A percentile compares a stretch with the other conserved stretches of the same genome.
Conservation (phyloP, 2,888 invertebrate genomes). For the Podotricha telesiphe region DNA sequence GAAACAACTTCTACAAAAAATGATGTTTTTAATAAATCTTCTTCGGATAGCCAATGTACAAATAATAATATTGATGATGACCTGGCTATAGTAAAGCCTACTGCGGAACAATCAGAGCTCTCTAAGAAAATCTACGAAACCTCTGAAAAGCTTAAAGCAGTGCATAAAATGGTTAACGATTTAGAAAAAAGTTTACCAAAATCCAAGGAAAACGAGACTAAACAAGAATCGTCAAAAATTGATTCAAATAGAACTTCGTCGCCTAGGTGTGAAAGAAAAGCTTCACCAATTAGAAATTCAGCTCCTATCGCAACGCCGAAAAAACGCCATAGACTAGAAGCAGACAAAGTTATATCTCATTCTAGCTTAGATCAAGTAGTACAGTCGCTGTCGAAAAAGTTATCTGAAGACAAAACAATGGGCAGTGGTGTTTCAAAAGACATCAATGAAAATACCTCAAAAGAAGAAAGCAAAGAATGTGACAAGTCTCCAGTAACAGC, state of each 20-base stretch:
- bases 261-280: constrained; percentile 69
- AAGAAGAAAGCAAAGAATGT: constrained; percentile 59
- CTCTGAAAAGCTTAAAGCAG: constrained; percentile 78
- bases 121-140: constrained; percentile 80
- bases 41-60: constrained; percentile 53
- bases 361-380: constrained; percentile 77
- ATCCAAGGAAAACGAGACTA: constrained; percentile 65
- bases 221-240: constrained; percentile 61
- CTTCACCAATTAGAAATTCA: constrained; percentile 66
- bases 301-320: constrained; percentile 87
- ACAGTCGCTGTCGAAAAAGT: constrained; percentile 76
- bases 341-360: constrained; percentile 73
- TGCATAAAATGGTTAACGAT: constrained; percentile 77
- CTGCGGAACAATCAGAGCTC: constrained; percentile 73
- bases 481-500: constrained; percentile 51
- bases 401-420: constrained; percentile 70
- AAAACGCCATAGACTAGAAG: constrained; percentile 88
- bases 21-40: constrained; percentile 47
- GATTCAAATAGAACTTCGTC: constrained; percentile 65
- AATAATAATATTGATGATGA: constrained; percentile 63
- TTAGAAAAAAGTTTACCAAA: constrained; percentile 76
- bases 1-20: constrained; percentile 59
- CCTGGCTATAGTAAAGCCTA: constrained; percentile 67
- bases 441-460: constrained; percentile 63
- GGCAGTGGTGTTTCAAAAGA: constrained; percentile 55